Base-by-base conservation (phyloP, 35 echinoderm and acorn worm genomes). In the Lytechinus pictus region DNA sequence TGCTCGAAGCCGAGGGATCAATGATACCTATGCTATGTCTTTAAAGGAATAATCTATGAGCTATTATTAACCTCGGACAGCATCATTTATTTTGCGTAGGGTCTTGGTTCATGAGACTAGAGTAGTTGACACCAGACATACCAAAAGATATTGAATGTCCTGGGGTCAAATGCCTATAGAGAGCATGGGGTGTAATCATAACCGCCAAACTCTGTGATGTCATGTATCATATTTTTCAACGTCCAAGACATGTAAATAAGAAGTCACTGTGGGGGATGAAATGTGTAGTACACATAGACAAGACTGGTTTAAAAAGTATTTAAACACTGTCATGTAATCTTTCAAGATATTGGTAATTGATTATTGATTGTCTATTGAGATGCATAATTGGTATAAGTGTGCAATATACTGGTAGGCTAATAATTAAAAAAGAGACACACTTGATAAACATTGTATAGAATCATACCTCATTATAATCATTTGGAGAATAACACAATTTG, bases 231-330 rank as follows among this genome's bases (percentile, higher is more conserved):
- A 79, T 79, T 79, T 79, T 19, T 79, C 66, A 79, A 79, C 19
- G 66, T 79, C 66, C 66, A 79, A 79, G 66, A 79, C 66, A 21
- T 72, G 66, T 79, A 79, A 79, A 79, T 79, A 79, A 79, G 66
- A 4, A 24, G n/a, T 16, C 16, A 79, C 66, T 4, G 24, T 92
- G 27, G 10, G 6, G 55, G 54, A n/a, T 3, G 66, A 79, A 3
- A 24, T 79, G 61, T 71, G 13, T 8, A 24, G 66, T n/a, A 79
- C 19, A 79, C 5, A 24, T 16, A 58, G 5, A 79, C 19, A 7
- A 21, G 60, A 19, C 33, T 44, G 33, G 33, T 44, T 44, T 44
- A 1, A 1, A 44, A 44, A 44, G 33, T 44, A 44, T 44, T 44
- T 44, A 44, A 44, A 44, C 33, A 44, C 33, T 44, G 21, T 79